Evolutionary conservation across 2,113 vertebrate species (phyloP).

Genomic region (Scalopus aquaticus): DNA sequence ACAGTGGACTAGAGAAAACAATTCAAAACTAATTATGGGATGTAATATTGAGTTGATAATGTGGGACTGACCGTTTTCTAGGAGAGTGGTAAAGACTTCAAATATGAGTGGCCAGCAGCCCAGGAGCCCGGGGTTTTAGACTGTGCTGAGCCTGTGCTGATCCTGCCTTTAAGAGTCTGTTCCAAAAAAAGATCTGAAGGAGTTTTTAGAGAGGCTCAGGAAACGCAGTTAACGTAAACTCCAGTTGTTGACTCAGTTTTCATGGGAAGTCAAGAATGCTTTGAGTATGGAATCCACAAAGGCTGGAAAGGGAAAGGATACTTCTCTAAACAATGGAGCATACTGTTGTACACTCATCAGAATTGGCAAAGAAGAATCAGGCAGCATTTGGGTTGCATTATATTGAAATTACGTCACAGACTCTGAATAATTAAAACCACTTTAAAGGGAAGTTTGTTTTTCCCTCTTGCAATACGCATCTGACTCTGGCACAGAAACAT

Average conservation of each 20-base stretch:
- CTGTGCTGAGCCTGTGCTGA: not conserved
- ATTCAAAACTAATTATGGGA: not conserved
- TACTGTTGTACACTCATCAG: not conserved
- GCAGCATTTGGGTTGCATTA: conserved; percentile 58
- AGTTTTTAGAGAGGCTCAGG: not conserved
- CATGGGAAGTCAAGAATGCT: not conserved
- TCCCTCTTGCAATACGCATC: conserved; percentile 25
- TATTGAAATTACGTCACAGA: conserved; percentile 61
- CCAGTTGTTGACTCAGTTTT: conserved; percentile 14
- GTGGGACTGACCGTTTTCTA: not conserved
- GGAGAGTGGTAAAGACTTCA: not conserved
- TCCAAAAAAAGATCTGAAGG: not conserved
- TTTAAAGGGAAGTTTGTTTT: conserved; percentile 69
- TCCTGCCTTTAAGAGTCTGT: not conserved
- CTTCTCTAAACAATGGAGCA: not conserved
- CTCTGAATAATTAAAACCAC: conserved; percentile 73
- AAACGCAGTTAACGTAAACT: not conserved
- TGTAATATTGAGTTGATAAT: not conserved
- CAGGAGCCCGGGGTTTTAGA: not conserved
- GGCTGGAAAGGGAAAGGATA: conserved; percentile 1
- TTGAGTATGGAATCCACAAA: not conserved
- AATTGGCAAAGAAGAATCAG: not conserved
- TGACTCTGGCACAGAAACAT: conserved; percentile 34
- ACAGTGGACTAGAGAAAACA: not conserved
- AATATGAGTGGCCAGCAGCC: not conserved